Conservation (phyloP, 2,797 vertebrate genomes). For the Tamandua tetradactyla region DNA sequence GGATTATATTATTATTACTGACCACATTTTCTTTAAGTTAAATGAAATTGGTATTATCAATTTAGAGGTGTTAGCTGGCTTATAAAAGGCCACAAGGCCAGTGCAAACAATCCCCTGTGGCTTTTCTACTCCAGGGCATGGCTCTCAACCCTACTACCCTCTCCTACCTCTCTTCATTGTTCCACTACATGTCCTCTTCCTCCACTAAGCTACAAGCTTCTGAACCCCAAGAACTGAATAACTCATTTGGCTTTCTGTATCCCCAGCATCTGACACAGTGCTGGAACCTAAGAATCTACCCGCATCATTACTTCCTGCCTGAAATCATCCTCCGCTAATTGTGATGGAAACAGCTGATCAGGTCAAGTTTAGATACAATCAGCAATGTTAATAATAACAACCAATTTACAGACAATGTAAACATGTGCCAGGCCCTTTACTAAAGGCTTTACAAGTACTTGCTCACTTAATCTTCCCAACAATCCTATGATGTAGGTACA, state of each 20-base stretch:
- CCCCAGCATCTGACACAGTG: neutral
- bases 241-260: neutral
- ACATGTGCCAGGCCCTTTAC: neutral
- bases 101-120: neutral
- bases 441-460: neutral
- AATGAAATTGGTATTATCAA: neutral
- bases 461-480: neutral
- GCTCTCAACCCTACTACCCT: neutral
- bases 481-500: neutral
- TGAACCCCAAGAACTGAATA: neutral
- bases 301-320: neutral
- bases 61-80: neutral
- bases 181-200: neutral
- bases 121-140: neutral
- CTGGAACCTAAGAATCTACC: neutral
- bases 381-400: neutral
- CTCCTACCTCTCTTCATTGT: neutral
- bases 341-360: neutral
- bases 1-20: neutral
- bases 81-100: neutral
- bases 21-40: neutral
- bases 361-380: neutral
- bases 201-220: neutral
- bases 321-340: neutral
- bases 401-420: neutral